Base-by-base conservation (phyloP, 1,140 invertebrate genomes). In the Copidosoma floridanum region DNA sequence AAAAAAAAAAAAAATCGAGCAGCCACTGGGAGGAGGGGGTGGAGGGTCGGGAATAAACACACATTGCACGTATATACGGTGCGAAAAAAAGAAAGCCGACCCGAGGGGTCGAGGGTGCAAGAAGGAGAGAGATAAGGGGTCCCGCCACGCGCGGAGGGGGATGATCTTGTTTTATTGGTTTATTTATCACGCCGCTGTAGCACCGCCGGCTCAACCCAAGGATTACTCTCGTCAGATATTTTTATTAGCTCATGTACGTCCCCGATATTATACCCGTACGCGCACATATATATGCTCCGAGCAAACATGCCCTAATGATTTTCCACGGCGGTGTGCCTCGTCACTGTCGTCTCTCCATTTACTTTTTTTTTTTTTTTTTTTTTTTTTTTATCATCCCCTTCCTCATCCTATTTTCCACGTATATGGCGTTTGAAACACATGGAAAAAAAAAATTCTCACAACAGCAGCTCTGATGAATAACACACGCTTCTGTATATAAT, bases 141-240 rank as follows among this genome's bases (percentile, higher is more conserved):
- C 32, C 10, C 10, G 29, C 41, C 59, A 56, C 58, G 57, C 53
- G 53, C 48, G 16, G 1, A n/a, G n/a, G n/a, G n/a, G n/a, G n/a
- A n/a, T n/a, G n/a, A n/a, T 50, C 29, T 56, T 46, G 38, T 65
- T 72, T 72, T 70, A 72, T 72, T 72, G 66, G 68, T 70, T 72
- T 73, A 71, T 72, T 72, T 73, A 73, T 73, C 64, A 63, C 44
- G 48, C n/a, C n/a, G n/a, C 59, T 57, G 51, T 67, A 47, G 55
- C 46, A 51, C 59, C 51, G 48, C 56, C 53, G 48, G 64, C 26
- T 55, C 54, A 57, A 18, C 37, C 37, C n/a, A 32, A 64, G 70
- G 71, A 75, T 74, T 73, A 71, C 65, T 24, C 48, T 63, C 64
- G 54, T 56, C 50, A 64, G 68, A 74, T 73, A 73, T 71, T 75